phyloP scores from a whole-genome alignment of 2,113 vertebrate species.

The Gopherus evgoodei region DNA sequence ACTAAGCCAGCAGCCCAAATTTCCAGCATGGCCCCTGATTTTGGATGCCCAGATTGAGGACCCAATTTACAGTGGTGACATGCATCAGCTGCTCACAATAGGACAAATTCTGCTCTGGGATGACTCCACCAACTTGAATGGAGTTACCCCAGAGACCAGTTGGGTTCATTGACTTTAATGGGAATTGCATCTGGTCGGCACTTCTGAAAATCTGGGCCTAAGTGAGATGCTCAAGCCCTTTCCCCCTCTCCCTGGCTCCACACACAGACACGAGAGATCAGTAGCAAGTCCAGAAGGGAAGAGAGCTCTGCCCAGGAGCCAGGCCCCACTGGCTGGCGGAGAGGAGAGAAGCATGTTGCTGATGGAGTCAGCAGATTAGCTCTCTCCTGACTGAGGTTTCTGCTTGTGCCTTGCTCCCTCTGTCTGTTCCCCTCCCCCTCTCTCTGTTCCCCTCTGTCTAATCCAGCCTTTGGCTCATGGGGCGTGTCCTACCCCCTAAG shows the following conservation, averaged over 20 bases:
- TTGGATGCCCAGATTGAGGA: neutral
- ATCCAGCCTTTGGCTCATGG: constrained; percentile 61
- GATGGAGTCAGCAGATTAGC: neutral
- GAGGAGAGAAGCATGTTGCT: neutral
- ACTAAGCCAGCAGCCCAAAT: neutral
- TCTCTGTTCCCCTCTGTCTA: fast-evolving
- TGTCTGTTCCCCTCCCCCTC: neutral
- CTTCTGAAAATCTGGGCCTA: neutral
- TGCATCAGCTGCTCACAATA: neutral
- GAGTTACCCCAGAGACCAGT: neutral
- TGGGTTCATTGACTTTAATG: neutral
- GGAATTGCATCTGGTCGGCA: neutral
- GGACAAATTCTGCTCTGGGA: neutral
- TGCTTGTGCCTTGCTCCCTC: neutral
- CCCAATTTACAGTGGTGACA: neutral
- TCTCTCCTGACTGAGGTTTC: no score
- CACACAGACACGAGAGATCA: neutral
- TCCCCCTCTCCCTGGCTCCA: no score
- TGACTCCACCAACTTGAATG: neutral
- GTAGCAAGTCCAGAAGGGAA: neutral
- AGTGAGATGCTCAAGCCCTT: neutral
- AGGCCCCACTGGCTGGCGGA: neutral
- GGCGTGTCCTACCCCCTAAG: constrained; percentile 38
- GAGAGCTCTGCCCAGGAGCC: neutral
- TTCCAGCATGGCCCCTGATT: neutral